Conservation (phyloP, 2,888 invertebrate genomes). For the Steinernema scapterisci region DNA sequence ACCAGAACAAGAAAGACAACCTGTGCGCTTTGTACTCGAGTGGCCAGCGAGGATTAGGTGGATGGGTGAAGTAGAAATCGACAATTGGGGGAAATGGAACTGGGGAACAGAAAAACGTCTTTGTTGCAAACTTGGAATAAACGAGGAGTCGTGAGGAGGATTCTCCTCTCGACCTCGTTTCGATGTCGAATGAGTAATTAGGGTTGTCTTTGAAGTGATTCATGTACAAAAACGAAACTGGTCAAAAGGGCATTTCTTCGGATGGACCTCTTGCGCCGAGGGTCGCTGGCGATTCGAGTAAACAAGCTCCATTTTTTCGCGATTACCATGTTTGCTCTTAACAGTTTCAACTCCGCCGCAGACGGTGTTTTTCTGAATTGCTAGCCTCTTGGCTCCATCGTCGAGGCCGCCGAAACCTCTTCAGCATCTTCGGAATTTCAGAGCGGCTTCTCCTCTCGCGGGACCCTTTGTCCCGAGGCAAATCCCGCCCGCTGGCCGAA, state of each 20-base stretch:
- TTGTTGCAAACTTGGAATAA: too few species aligned
- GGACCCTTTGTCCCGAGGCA: slow-evolving; percentile 29
- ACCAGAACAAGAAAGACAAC: too few species aligned
- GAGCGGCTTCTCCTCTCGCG: slow-evolving; percentile 23
- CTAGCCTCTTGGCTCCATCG: not conserved
- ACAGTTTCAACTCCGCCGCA: slow-evolving; percentile 8
- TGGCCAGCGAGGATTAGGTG: too few species aligned
- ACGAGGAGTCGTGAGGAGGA: too few species aligned
- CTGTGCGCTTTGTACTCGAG: too few species aligned
- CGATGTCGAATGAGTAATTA: too few species aligned
- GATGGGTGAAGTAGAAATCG: too few species aligned
- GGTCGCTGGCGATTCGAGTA: not conserved
- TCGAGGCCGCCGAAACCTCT: not conserved
- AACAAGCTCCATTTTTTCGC: slow-evolving; percentile 20
- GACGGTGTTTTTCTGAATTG: slow-evolving; percentile 17
- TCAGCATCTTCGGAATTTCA: slow-evolving; percentile 7
- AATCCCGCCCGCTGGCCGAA: slow-evolving; percentile 20
- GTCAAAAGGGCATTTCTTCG: slow-evolving; percentile 9
- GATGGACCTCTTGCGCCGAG: not conserved
- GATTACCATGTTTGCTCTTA: slow-evolving; percentile 1
- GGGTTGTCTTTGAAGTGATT: not conserved
- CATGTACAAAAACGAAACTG: slow-evolving; percentile 15
- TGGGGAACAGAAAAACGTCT: not conserved
- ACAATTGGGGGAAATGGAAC: not conserved
- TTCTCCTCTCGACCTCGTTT: too few species aligned